Conservation (phyloP, 2,888 invertebrate species). For the Disparrhopalites patrizii region DNA sequence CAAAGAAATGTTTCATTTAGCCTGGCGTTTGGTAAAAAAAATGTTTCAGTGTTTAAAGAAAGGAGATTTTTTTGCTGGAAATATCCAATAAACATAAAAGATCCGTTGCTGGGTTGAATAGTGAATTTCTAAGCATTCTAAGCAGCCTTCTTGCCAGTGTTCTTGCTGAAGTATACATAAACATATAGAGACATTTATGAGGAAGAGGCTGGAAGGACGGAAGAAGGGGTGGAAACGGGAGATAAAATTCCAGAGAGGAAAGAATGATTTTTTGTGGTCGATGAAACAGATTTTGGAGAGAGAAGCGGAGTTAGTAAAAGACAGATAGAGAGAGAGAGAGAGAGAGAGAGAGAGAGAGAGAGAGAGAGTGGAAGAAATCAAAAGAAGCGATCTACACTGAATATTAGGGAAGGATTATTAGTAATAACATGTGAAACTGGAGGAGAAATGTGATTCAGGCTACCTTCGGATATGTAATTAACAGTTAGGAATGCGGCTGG, state of each 20-base stretch:
- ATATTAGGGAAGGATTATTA: not conserved
- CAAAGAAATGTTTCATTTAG: too few relatives aligned
- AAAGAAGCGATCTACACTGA: not conserved
- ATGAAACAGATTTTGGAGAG: too few relatives aligned
- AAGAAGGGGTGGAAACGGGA: not conserved
- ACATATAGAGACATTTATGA: not conserved
- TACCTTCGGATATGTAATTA: slow-evolving; percentile 10
- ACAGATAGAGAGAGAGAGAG: too few relatives aligned
- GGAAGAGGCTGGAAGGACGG: not conserved
- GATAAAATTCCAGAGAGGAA: slow-evolving; percentile 11
- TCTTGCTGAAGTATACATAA: not conserved
- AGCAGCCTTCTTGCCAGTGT: not conserved
- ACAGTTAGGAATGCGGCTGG: slow-evolving; percentile 17
- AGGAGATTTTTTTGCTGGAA: too few relatives aligned
- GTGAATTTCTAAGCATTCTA: not conserved
- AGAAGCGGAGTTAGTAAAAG: too few relatives aligned
- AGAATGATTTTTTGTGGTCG: not conserved
- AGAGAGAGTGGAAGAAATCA: slow-evolving; percentile 1
- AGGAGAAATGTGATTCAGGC: not conserved
- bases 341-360: too few relatives aligned
- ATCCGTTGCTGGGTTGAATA: not conserved
- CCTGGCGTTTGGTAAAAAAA: too few relatives aligned
- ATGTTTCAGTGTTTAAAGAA: too few relatives aligned
- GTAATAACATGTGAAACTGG: not conserved
- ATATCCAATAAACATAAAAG: not conserved